Conservation (phyloP, 2,113 vertebrate genomes). For the Podarcis muralis region DNA sequence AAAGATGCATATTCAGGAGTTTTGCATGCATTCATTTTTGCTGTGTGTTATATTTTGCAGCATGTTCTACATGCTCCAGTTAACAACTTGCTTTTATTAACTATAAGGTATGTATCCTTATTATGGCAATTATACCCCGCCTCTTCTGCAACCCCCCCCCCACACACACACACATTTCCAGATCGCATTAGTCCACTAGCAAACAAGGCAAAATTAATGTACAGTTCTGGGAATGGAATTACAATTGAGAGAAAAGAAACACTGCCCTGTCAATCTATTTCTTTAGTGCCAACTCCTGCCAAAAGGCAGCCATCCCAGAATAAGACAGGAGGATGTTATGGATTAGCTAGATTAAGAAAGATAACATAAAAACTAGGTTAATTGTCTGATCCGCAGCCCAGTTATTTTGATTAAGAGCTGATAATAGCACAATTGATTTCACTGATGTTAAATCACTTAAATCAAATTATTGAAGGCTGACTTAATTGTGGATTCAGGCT, state of each 20-base stretch:
- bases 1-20: no score
- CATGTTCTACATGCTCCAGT: neutral
- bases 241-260: neutral
- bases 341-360: neutral
- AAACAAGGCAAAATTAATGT: neutral
- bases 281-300: neutral
- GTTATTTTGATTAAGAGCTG: conserved; percentile 4
- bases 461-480: neutral
- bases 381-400: neutral
- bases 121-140: neutral
- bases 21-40: neutral
- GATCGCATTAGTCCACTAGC: neutral
- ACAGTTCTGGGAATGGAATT: neutral
- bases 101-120: neutral
- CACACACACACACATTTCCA: neutral
- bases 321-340: neutral
- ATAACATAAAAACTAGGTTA: neutral
- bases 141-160: no score
- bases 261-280: neutral
- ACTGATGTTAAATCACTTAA: neutral
- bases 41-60: neutral
- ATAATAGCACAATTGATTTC: neutral
- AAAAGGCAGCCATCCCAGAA: neutral
- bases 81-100: neutral
- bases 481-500: neutral